A percentile compares a stretch with the other conserved stretches of the same genome.
Conservation (phyloP, 1,140 invertebrate genomes). For the Globodera rostochiensis region DNA sequence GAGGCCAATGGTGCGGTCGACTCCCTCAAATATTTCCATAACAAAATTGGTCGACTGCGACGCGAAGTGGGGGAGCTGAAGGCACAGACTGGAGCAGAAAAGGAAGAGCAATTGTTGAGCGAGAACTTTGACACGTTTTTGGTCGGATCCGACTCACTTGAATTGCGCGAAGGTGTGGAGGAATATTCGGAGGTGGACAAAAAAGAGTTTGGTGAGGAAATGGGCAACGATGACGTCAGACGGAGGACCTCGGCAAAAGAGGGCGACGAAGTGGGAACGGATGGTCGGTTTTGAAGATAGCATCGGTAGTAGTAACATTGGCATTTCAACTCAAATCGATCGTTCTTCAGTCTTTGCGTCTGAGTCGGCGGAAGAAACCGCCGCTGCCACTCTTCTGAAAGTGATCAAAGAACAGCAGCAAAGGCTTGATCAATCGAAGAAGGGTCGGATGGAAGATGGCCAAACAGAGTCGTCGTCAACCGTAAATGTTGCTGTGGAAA, state of each 20-base stretch:
- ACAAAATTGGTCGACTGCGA: conserved; percentile 39
- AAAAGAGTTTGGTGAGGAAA: conserved; percentile 2
- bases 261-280: too few species aligned
- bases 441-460: background rate
- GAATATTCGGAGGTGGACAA: conserved; percentile 12
- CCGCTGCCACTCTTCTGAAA: conserved; percentile 8
- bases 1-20: conserved; percentile 30
- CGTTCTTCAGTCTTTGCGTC: background rate
- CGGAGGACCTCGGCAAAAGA: too few species aligned
- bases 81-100: conserved; percentile 20
- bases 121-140: conserved; percentile 25
- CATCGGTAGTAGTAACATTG: background rate
- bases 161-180: conserved; percentile 19
- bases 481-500: background rate
- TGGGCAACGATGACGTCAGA: background rate
- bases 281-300: background rate
- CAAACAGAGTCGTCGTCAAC: background rate
- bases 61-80: conserved; percentile 14
- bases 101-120: background rate
- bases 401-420: background rate
- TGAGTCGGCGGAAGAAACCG: background rate
- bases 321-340: background rate
- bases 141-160: conserved; percentile 19
- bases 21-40: conserved; percentile 35
- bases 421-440: background rate